Percentiles rank a stretch among this genome's conserved stretches.
phyloP scores from a whole-genome alignment of 2,888 invertebrate genomes.

The Eupeodes latifasciatus region DNA sequence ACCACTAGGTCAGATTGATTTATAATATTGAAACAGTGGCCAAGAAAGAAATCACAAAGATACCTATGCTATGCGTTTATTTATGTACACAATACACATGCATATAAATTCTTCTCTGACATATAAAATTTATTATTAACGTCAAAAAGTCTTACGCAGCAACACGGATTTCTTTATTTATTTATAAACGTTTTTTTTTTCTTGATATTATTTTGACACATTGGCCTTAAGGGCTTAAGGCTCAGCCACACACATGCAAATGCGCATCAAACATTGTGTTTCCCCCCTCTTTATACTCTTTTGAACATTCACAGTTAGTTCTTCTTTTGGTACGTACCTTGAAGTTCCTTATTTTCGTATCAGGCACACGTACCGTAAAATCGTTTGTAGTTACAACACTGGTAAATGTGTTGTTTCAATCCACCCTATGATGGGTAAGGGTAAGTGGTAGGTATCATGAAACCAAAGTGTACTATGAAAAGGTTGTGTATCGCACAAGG shows the following conservation, averaged over 20 bases:
- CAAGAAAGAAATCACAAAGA: no score
- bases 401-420: not conserved
- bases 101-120: no score
- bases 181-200: constrained; percentile 6
- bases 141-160: constrained; percentile 1
- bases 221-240: constrained; percentile 25
- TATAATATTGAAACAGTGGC: no score
- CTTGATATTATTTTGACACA: not conserved
- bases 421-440: not conserved
- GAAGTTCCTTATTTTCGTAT: constrained; percentile 28
- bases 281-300: not conserved
- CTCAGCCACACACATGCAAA: constrained; percentile 37
- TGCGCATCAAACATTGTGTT: constrained; percentile 14
- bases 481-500: constrained; percentile 46
- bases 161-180: constrained; percentile 17
- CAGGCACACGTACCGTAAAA: constrained; percentile 24
- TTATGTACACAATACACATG: no score
- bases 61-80: no score
- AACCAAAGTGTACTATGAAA: constrained; percentile 48
- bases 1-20: no score
- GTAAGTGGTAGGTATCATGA: constrained; percentile 10
- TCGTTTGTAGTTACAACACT: not conserved
- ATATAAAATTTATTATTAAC: not conserved
- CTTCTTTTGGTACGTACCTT: constrained; percentile 39
- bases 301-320: not conserved